Evolutionary conservation across 2,797 vertebrate species (phyloP).

Genomic region (Numenius phaeopus): DNA sequence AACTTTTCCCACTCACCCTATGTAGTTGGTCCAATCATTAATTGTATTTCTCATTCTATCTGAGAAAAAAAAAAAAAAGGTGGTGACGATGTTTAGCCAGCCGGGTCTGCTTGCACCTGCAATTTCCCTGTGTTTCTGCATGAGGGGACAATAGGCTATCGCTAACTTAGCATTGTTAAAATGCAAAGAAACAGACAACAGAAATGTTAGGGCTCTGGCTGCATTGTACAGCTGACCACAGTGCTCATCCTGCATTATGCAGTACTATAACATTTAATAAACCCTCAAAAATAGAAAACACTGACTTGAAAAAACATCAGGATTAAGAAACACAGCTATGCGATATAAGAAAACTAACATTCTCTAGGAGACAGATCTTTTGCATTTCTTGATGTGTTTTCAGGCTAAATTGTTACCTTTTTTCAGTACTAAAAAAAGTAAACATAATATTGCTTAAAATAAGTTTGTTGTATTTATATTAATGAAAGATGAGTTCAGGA

Average conservation of each 20-base stretch:
- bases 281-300: background rate
- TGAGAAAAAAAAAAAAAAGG: background rate
- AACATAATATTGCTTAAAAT: background rate
- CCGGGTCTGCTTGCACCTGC: background rate
- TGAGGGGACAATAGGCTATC: background rate
- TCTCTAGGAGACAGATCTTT: background rate
- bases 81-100: background rate
- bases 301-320: background rate
- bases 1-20: background rate
- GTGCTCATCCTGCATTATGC: background rate
- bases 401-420: background rate
- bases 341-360: background rate
- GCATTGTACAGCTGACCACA: background rate
- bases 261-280: background rate
- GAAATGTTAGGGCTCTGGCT: background rate
- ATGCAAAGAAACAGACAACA: background rate
- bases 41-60: background rate
- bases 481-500: constrained; percentile 50
- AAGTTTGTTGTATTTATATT: constrained; percentile 32
- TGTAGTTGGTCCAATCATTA: background rate
- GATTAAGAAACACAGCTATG: background rate
- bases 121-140: background rate
- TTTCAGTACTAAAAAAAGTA: background rate
- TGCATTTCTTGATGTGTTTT: background rate
- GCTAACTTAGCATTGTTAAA: background rate